phyloP scores from a whole-genome alignment of 2,113 vertebrate species.

The Eurypyga helias region DNA sequence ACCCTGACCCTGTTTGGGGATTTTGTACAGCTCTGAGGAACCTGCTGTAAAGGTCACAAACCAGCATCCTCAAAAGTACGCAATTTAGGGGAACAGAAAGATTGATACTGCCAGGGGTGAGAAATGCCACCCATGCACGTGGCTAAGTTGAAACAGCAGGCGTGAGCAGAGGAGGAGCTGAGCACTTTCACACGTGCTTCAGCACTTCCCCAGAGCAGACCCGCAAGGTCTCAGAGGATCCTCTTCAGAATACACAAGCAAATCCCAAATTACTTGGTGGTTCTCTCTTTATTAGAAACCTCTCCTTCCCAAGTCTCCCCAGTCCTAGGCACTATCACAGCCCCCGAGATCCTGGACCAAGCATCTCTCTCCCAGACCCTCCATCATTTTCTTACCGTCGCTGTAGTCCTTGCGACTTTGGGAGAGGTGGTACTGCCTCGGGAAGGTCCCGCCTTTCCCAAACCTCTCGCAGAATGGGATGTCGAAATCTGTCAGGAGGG shows the following conservation, averaged over 20 bases:
- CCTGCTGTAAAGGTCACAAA: neutral
- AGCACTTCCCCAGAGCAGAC: neutral
- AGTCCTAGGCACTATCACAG: neutral
- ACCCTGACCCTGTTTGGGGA: neutral
- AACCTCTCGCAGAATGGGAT: slow-evolving; percentile 75
- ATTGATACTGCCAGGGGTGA: neutral
- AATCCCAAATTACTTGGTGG: neutral
- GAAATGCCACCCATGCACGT: neutral
- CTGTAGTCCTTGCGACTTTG: slow-evolving; percentile 89
- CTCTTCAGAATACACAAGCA: neutral
- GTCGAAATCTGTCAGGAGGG: slow-evolving; percentile 61
- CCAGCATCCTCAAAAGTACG: neutral
- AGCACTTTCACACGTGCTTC: neutral
- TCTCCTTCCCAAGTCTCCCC: neutral
- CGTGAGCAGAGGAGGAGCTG: neutral
- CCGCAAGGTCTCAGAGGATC: neutral
- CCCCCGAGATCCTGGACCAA: rapidly evolving
- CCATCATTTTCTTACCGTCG: slow-evolving; percentile 78
- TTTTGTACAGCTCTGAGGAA: neutral
- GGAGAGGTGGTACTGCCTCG: slow-evolving; percentile 88
- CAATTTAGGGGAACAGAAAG: neutral
- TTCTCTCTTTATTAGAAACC: neutral
- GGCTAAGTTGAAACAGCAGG: neutral
- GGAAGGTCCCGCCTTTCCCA: slow-evolving; percentile 91
- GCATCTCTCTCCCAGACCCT: neutral